A percentile compares a stretch with the other conserved stretches of the same genome.
Evolutionary conservation across 2,113 vertebrate species (phyloP).

Genomic region (Campylomormyrus numenius): DNA sequence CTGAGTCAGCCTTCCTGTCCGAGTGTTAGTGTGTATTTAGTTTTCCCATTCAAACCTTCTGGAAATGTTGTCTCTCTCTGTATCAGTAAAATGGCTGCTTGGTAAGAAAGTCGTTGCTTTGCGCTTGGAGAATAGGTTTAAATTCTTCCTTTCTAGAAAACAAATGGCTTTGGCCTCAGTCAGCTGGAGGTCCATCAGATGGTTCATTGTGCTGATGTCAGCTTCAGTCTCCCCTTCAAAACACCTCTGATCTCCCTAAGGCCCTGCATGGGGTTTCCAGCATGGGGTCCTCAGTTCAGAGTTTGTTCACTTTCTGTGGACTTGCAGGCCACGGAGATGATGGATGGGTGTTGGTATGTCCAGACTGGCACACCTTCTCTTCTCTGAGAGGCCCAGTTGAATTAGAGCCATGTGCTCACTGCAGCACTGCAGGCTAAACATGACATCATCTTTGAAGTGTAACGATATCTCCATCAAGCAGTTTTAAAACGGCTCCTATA

Average conservation of each 20-base stretch:
- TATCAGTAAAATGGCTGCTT: background rate
- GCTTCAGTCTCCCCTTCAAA: background rate
- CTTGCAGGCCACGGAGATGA: background rate
- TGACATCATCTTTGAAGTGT: conserved; percentile 44
- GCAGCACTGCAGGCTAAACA: conserved; percentile 37
- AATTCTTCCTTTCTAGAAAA: background rate
- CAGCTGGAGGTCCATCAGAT: background rate
- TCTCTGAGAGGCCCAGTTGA: background rate
- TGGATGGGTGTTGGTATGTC: background rate
- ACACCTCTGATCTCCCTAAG: background rate
- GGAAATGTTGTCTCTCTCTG: background rate
- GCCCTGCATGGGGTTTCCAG: background rate
- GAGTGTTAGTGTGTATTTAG: background rate
- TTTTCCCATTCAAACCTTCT: background rate
- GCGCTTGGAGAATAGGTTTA: background rate
- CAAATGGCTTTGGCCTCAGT: background rate
- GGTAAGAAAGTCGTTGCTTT: background rate
- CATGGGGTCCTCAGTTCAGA: background rate
- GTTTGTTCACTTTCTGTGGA: background rate
- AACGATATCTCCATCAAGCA: conserved; percentile 18
- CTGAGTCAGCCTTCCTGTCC: background rate
- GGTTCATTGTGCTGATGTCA: background rate
- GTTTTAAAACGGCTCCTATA: background rate
- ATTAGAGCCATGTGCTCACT: conserved; percentile 5
- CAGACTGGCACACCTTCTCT: background rate